These are phyloP conservation scores for Cotesia glomerata DNA, from an alignment of 1,140 invertebrate genomes.

Conservation along the genomic window DNA sequence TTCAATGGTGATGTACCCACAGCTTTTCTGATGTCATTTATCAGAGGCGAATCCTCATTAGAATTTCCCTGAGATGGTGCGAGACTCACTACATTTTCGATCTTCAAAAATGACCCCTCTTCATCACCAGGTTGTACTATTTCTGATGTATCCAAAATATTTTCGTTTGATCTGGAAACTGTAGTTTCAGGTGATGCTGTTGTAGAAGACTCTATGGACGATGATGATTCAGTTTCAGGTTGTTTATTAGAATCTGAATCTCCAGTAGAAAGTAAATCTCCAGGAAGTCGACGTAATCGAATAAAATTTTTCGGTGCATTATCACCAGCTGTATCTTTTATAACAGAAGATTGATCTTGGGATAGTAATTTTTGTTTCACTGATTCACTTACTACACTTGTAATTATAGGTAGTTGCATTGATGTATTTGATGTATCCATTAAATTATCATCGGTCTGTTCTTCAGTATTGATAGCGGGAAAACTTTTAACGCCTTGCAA, in stretches of 20 bases:
- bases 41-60: conserved; percentile 35
- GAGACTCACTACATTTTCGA: conserved; percentile 58
- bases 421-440: neutral
- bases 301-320: conserved; percentile 47
- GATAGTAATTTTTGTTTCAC: neutral
- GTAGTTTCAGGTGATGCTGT: neutral
- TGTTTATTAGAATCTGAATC: too few relatives aligned
- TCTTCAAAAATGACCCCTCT: conserved; percentile 50
- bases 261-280: conserved; percentile 49
- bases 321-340: neutral
- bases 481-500: conserved; percentile 47
- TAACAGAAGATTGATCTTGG: neutral
- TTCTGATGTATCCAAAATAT: neutral
- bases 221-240: neutral
- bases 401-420: neutral
- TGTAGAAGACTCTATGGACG: too few relatives aligned
- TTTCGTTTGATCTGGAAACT: conserved; percentile 1
- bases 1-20: conserved; percentile 46
- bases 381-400: neutral
- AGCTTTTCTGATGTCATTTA: conserved; percentile 51
- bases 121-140: conserved; percentile 36
- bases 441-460: neutral
- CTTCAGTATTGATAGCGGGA: neutral
- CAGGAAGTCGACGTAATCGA: conserved; percentile 53
- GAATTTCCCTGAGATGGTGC: conserved; percentile 36